A percentile compares a stretch with the other conserved stretches of the same genome.
Conservation (phyloP, 2,888 invertebrate species). For the Frankliniella intonsa region DNA sequence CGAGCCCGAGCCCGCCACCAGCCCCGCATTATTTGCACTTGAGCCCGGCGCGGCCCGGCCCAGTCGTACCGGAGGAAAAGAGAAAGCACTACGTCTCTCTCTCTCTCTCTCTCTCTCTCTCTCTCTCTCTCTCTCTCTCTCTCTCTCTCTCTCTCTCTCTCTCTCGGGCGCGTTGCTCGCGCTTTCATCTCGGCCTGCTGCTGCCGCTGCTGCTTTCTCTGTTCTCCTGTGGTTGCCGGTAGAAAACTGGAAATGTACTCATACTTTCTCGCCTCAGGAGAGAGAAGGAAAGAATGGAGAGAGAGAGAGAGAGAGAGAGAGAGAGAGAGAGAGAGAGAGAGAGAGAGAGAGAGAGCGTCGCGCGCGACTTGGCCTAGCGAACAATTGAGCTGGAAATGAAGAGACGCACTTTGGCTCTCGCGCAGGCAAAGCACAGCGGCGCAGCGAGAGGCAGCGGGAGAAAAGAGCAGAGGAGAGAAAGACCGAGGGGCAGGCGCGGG, state of each 20-base stretch:
- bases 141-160: conserved; percentile 10
- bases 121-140: conserved; percentile 10
- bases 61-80: background rate
- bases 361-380: background rate
- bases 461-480: too few species aligned
- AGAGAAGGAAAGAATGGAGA: background rate
- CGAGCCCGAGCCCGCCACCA: background rate
- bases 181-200: background rate
- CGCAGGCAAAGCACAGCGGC: background rate
- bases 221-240: background rate
- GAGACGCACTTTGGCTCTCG: background rate
- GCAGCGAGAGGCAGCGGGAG: background rate
- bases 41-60: background rate
- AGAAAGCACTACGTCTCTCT: background rate
- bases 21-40: background rate
- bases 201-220: background rate
- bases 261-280: background rate
- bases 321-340: too few species aligned
- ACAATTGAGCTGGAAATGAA: conserved; percentile 17
- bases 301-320: too few species aligned
- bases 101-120: conserved; percentile 12
- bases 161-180: background rate
- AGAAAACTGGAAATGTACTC: background rate
- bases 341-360: too few species aligned
- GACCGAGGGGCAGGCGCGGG: too few species aligned